phyloP scores from a whole-genome alignment of 2,113 vertebrate species.

The Epinephelus lanceolatus region DNA sequence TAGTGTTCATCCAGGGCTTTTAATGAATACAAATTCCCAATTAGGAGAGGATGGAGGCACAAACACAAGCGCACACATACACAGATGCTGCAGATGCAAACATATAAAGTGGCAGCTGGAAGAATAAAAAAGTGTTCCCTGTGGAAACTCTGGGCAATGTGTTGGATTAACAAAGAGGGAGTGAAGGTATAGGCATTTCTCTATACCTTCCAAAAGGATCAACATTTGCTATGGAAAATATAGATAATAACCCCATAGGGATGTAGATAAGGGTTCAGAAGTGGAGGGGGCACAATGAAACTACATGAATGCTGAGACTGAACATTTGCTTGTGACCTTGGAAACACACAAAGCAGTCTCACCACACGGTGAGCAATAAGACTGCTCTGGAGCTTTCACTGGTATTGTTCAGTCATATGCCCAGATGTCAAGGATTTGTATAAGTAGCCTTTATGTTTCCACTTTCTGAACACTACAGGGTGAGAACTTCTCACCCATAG shows the following conservation, averaged over 20 bases:
- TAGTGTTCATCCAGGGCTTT: constrained; percentile 25
- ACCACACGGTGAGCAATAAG: too few species aligned
- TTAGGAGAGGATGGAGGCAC: constrained; percentile 39
- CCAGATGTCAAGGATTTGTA: neutral
- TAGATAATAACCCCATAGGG: neutral
- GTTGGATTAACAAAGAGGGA: constrained; percentile 26
- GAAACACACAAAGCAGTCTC: too few species aligned
- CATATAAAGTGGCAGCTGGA: constrained; percentile 38
- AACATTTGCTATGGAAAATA: neutral
- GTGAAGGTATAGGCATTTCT: constrained; percentile 1
- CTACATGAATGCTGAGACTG: too few species aligned
- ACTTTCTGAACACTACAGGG: neutral
- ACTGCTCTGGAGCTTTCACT: neutral
- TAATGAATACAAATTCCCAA: constrained; percentile 74
- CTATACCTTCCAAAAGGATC: neutral
- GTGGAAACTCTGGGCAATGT: neutral
- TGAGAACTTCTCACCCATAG: neutral
- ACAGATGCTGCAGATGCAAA: constrained; percentile 35
- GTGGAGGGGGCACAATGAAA: neutral
- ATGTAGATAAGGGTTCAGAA: neutral
- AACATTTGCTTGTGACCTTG: neutral
- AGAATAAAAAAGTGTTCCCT: neutral
- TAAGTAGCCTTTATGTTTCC: too few species aligned
- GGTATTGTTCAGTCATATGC: neutral
- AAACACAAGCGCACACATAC: neutral